A percentile compares a stretch with the other conserved stretches of the same genome.
Evolutionary conservation across 2,797 vertebrate genomes (phyloP).

Genomic region (Cossypha heuglini): DNA sequence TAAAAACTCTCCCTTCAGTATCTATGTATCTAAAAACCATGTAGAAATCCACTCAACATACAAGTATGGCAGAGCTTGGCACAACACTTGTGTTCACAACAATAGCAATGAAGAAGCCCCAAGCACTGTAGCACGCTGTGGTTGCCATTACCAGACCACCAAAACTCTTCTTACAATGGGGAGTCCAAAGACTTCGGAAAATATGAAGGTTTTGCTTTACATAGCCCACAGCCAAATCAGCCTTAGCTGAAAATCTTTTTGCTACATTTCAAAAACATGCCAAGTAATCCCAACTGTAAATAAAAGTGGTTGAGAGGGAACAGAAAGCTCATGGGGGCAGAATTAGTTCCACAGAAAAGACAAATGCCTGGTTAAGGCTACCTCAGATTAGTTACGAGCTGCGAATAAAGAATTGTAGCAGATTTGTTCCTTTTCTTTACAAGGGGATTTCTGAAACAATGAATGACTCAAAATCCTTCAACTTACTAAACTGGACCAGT

Average conservation of each 20-base stretch:
- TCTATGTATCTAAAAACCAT: not conserved
- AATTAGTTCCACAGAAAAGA: not conserved
- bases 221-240: not conserved
- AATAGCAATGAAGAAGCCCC: not conserved
- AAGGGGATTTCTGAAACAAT: not conserved
- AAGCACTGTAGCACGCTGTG: not conserved
- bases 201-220: not conserved
- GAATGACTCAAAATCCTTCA: not conserved
- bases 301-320: not conserved
- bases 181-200: not conserved
- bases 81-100: not conserved
- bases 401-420: not conserved
- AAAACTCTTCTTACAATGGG: not conserved
- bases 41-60: not conserved
- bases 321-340: not conserved
- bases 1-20: not conserved
- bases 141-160: not conserved
- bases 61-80: not conserved
- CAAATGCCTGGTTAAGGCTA: not conserved
- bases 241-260: not conserved
- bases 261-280: not conserved
- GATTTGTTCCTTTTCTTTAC: not conserved
- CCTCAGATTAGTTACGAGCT: not conserved
- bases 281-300: not conserved
- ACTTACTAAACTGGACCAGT: not conserved